Base-by-base conservation (phyloP, 2,797 vertebrate genomes). In the Cyprinodon diabolis region DNA sequence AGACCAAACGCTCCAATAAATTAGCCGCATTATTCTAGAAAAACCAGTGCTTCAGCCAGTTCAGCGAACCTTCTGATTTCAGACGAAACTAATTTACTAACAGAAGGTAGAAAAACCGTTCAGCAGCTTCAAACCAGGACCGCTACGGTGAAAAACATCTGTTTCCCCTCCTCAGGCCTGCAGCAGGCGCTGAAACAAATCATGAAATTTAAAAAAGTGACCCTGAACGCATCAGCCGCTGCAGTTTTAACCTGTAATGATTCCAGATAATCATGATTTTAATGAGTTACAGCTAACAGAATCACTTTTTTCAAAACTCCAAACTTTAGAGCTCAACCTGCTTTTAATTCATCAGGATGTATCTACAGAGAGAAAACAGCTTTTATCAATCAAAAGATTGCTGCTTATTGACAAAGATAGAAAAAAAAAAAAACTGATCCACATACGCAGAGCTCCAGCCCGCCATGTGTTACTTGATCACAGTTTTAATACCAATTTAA, bases 11-110 rank as follows among this genome's bases (percentile, higher is more conserved):
- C 58, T 69, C 12, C n/a, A 63, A 45, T 89, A 88, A 91, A 90
- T 91, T 85, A 89, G 73, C 78, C 68, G 3, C 43, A 60, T 56
- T 49, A 75, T 66, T 82, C 60, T 17, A 45, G 68, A 56, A 25
- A 47, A 72, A 91, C 77, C 90, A 91, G 89, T 84, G 89, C 80
- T 83, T 89, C 78, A 58, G 75, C 80, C 83, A 80, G 40, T 65
- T 71, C 68, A 62, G 1, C 40, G 37, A 54, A 47, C 47, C 71
- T 66, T 66, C 56, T 35, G 51, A 71, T 55, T 75, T 30, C 35
- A 60, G 78, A 71, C 17, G 5, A 71, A 35, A 58, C 10, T 23
- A 21, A 66, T 2, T n/a, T 55, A 55, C 40, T 56, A 70, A 65
- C 40, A 47, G 45, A 69, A 10, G 45, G 51, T 40, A 68, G 30